phyloP scores from a whole-genome alignment of 2,113 vertebrate genomes.

The Uria lomvia region DNA sequence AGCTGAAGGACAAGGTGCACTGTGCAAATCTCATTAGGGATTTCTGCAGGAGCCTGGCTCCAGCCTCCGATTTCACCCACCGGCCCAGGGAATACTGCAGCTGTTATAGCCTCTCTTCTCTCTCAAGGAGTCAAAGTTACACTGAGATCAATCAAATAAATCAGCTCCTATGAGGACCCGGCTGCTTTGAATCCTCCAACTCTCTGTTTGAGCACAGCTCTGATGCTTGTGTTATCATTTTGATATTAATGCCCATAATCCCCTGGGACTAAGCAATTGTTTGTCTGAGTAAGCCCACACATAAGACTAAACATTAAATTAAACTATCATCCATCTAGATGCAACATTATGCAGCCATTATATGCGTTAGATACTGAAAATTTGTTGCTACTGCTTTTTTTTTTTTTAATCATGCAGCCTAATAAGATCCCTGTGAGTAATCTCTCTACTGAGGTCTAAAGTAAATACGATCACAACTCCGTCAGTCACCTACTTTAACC shows the following conservation, averaged over 20 bases:
- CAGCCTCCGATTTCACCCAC: background rate
- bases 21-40: background rate
- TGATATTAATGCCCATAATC: conserved; percentile 73
- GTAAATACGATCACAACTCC: conserved; percentile 66
- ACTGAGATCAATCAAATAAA: background rate
- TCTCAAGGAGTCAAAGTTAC: background rate
- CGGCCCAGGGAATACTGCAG: background rate
- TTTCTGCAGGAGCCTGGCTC: background rate
- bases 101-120: background rate
- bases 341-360: conserved; percentile 48
- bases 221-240: conserved; percentile 60
- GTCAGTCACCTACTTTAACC: conserved; percentile 72
- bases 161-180: conserved; percentile 38
- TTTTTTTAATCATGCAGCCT: conserved; percentile 76
- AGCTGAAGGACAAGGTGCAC: background rate
- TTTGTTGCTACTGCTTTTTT: conserved; percentile 43
- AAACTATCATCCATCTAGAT: conserved; percentile 60
- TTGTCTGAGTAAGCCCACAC: conserved; percentile 67
- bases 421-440: conserved; percentile 72
- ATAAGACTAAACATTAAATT: conserved; percentile 67
- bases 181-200: conserved; percentile 47
- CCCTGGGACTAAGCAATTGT: conserved; percentile 51
- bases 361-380: conserved; percentile 59
- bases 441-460: conserved; percentile 56
- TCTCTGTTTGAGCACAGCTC: conserved; percentile 43